Base-by-base conservation (phyloP, 2,797 vertebrate genomes). In the Atherinosoma microstoma region DNA sequence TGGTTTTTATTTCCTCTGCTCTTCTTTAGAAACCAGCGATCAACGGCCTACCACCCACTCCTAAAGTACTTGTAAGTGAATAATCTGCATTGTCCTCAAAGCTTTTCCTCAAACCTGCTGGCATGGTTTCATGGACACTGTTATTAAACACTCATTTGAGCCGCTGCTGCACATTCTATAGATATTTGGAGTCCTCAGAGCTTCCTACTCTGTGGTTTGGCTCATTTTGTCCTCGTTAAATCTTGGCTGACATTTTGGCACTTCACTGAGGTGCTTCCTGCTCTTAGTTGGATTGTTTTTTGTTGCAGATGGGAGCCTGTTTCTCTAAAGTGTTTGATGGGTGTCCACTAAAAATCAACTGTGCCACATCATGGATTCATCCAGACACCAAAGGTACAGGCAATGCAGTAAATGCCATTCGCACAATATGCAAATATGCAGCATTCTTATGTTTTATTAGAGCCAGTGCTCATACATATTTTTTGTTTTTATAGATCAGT, bases 301-400 rank as follows among this genome's bases (percentile, higher is more conserved):
- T 66, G 6, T 83, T 79, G 78, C 93, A 99, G 98, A 99, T 99
- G 98, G 98, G 98, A 83, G 98, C 98, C 0, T 99, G 98, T 89
- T 99, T 99, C 93, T 99, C 98, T 47, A 99, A 99, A 94, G 98
- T 99, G 73, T 99, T 99, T 88, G 98, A 99, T 84, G 98, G 98
- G 61, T 99, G 98, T 80, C 98, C 98, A 68, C 93, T 99, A 92
- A 99, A 98, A 93, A 98, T 99, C 84, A 98, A 97, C 91, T 99
- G 97, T 93, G 98, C 97, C 75, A 99, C 98, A 0, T 99, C 98
- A 0, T 99, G 98, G 98, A 99, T 99, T 90, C 98, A 99, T 85
- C 98, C 98, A 36, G 97, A 99, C 80, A 99, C 97, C 69, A 99
- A 99, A 97, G 98, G 98, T 99, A 54, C 20, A 30, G 6, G 30